phyloP scores from a whole-genome alignment of 2,113 vertebrate genomes.

The Nothoprocta pentlandii region DNA sequence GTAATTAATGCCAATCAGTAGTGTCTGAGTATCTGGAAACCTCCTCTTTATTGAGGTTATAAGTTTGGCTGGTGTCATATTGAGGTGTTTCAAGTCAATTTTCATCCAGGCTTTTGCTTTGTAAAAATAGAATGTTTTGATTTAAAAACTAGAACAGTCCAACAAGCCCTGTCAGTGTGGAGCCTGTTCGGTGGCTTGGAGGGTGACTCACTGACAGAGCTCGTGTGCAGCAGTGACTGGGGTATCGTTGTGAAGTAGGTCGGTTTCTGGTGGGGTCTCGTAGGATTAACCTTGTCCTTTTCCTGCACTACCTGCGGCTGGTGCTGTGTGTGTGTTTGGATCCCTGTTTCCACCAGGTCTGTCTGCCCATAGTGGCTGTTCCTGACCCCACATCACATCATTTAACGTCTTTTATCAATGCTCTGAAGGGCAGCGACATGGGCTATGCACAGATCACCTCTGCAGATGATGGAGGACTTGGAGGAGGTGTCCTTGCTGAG shows the following conservation, averaged over 20 bases:
- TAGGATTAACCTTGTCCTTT: background rate
- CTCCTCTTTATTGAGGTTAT: background rate
- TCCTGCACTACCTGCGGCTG: background rate
- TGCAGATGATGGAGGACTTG: background rate
- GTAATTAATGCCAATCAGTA: background rate
- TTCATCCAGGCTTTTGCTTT: background rate
- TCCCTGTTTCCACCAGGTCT: background rate
- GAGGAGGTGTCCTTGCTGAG: background rate
- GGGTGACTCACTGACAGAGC: background rate
- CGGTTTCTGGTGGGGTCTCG: background rate
- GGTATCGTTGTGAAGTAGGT: background rate
- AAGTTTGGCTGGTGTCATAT: background rate
- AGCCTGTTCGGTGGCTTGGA: background rate
- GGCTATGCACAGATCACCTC: background rate
- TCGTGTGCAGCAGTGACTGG: background rate
- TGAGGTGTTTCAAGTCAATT: background rate
- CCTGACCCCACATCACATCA: background rate
- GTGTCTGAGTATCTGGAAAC: background rate
- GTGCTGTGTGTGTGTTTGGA: background rate
- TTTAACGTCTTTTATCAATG: background rate
- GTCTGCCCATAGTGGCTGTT: background rate
- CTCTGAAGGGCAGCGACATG: background rate
- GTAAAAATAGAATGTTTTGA: background rate
- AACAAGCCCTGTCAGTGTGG: background rate
- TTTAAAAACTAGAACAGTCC: background rate